Evolutionary conservation across 2,888 invertebrate species (phyloP), one percentile per base, ranked within the genome.

Genomic region (Orchestes rusci): DNA sequence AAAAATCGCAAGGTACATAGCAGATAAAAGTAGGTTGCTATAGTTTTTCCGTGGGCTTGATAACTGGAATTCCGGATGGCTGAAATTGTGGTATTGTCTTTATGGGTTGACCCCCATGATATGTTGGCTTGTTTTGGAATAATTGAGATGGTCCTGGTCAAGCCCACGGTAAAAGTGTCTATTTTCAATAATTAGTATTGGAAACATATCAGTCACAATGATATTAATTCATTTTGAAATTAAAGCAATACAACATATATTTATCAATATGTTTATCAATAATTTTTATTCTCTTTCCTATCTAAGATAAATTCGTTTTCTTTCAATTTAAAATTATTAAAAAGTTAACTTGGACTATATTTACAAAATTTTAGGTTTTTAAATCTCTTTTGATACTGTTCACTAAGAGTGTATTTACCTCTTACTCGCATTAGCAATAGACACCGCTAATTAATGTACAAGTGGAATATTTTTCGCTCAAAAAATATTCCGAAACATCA

Each of bases 231-330:
- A 45, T 49, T 40, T 44, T 44, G 45, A 52, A 52, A 59, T 48
- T 43, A 53, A 67, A 69, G 68, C 68, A 67, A 67, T 67, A 69
- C 68, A 69, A 69, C 68, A 68, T 67, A 66, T 65, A 67, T 53
- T 67, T 67, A 67, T 66, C 64, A 63, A 66, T 43, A 38, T 43
- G 35, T 16, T 54, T 51, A 63, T 64, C 57, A 63, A 59, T 64
- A 58, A 60, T 64, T 63, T 61, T 56, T 59, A 60, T 59, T 62
- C 59, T 59, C 57, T 61, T n/a, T 59, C 67, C 67, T 69, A 69
- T 67, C 68, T 69, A 69, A 66, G 66, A 67, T 69, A 69, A 69
- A 69, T 69, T 69, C 69, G 69, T 68, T 69, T 64, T 44, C n/a
- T 65, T 64, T 67, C 62, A 65, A 63, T 67, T 66, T 65, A 67